Evolutionary conservation across 1,140 invertebrate species (phyloP).

Genomic region (Acyrthosiphon pisum): DNA sequence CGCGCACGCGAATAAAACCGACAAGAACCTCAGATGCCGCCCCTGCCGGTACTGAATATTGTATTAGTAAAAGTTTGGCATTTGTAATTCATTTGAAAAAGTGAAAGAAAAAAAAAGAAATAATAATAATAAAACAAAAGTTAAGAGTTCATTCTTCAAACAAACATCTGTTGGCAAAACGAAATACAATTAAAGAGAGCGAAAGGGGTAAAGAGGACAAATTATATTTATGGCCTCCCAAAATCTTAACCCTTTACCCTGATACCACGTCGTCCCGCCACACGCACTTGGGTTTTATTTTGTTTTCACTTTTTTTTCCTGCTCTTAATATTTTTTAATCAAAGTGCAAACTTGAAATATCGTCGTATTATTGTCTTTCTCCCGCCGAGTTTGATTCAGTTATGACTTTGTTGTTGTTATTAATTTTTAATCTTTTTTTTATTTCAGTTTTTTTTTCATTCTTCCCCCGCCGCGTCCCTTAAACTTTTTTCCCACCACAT

Average conservation of each 20-base stretch:
- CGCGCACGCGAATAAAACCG: not conserved
- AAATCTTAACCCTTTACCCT: constrained; percentile 53
- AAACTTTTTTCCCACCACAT: constrained; percentile 52
- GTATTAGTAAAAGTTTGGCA: constrained; percentile 20
- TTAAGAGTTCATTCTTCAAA: constrained; percentile 55
- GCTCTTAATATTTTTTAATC: constrained; percentile 57
- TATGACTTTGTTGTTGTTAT: constrained; percentile 57
- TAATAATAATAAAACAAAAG: constrained; percentile 41
- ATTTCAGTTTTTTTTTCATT: not conserved
- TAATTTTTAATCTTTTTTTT: constrained; percentile 56
- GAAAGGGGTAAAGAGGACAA: constrained; percentile 21
- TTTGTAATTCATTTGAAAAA: constrained; percentile 53
- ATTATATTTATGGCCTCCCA: constrained; percentile 50
- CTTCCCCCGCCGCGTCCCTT: constrained; percentile 6
- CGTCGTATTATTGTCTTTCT: constrained; percentile 57
- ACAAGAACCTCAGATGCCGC: not conserved
- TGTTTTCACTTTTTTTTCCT: constrained; percentile 35
- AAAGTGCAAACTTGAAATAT: constrained; percentile 57
- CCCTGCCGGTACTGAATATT: not conserved
- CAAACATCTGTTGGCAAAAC: constrained; percentile 57
- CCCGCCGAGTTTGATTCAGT: constrained; percentile 57
- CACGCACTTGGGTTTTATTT: constrained; percentile 24
- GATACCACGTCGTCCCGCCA: not conserved
- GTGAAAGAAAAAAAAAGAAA: constrained; percentile 28
- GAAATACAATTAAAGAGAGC: constrained; percentile 55